Evolutionary conservation across 2,113 vertebrate genomes (phyloP), one percentile per base, ranked within the genome.

Genomic region (Brachyistius frenatus): DNA sequence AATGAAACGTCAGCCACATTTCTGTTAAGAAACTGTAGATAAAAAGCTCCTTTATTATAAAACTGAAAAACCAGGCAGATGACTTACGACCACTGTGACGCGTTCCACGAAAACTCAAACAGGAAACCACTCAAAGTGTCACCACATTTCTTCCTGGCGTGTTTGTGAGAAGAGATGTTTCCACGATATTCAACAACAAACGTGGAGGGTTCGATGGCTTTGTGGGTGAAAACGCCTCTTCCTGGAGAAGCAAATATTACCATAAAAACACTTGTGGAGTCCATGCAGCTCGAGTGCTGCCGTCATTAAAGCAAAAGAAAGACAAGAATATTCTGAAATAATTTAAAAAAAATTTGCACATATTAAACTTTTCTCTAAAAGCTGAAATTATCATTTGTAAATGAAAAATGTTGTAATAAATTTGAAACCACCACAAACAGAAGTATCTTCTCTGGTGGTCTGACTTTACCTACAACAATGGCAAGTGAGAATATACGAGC

Each of bases 161-260:
- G 15, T 57, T 66, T 0, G 3, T 3, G 23, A 5, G 31, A 35
- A 36, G 52, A 57, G 7, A 63, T 57, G 0, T 76, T 69, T 1
- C 86, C 86, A 39, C 46, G 52, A 74, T 80, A 88, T 36, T 88
- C 86, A n/a, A 88, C 83, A 31, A 88, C 86, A 85, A 88, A 88
- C 0, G 13, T 16, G 8, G 73, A 83, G 1, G 73, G 60, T 63
- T 83, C 10, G n/a, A 88, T 74, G 7, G 46, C 7, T 63, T 76
- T 49, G 11, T 7, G 9, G 15, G 73, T 83, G 44, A 86, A 83
- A 9, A 88, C 61, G 13, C 83, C 80, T 0, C 37, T 86, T 37
- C 80, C 86, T 88, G 36, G 16, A 68, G 60, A 66, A 67, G 16
- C 5, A 70, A 32, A 37, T 10, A 57, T 49, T 31, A 33, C 47